Evolutionary conservation across 2,797 vertebrate species (phyloP).

Genomic region (Mionectes olivaceus): DNA sequence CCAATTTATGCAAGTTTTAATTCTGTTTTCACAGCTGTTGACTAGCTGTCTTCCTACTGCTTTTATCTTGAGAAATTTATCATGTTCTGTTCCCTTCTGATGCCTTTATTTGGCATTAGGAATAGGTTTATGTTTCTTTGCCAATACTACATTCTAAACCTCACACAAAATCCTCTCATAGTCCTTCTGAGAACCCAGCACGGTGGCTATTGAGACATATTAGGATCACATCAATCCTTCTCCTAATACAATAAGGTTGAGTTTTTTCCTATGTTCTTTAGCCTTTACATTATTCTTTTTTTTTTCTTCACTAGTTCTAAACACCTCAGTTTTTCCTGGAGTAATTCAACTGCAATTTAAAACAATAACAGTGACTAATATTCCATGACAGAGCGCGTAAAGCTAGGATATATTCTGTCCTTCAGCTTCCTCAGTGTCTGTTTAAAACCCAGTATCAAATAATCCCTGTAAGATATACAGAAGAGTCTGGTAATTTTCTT

Average conservation of each 20-base stretch:
- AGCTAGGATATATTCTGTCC: neutral
- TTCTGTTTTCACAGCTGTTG: slow-evolving; percentile 55
- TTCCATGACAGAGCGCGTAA: neutral
- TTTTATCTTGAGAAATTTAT: slow-evolving; percentile 48
- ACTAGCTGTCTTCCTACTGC: neutral
- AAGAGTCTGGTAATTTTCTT: neutral
- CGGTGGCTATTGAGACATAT: neutral
- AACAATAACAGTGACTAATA: neutral
- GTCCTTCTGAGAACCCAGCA: neutral
- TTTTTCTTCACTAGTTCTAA: neutral
- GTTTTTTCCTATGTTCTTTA: neutral
- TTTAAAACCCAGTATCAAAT: neutral
- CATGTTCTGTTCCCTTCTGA: neutral
- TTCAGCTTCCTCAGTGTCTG: neutral
- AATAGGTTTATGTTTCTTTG: slow-evolving; percentile 17
- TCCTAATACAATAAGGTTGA: neutral
- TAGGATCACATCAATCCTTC: neutral
- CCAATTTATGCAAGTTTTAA: slow-evolving; percentile 53
- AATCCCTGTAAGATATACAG: neutral
- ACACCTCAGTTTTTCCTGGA: neutral
- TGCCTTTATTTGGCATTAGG: slow-evolving; percentile 21
- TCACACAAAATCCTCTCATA: slow-evolving; percentile 14
- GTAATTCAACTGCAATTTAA: neutral
- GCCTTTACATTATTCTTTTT: neutral
- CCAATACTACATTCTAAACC: neutral